A percentile compares a stretch with the other conserved stretches of the same genome.
Conservation (phyloP, 2,113 vertebrate genomes). For the Lathamus discolor region DNA sequence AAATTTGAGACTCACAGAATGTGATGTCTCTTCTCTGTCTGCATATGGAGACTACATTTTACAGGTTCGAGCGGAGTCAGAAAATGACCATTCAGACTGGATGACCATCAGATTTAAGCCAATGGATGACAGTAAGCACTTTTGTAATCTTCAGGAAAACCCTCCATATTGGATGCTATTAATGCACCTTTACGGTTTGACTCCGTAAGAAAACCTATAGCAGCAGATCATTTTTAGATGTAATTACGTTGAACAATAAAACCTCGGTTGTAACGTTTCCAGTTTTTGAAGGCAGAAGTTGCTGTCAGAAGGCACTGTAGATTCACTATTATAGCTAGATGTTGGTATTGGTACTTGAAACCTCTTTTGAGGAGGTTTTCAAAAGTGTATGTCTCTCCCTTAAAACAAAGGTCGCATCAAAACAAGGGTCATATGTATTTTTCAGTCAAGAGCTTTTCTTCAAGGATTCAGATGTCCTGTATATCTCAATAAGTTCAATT, state of each 20-base stretch:
- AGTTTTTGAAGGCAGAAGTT: neutral
- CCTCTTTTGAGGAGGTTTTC: neutral
- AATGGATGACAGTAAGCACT: constrained; percentile 73
- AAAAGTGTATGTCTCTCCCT: neutral
- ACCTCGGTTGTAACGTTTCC: neutral
- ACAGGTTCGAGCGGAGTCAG: constrained; percentile 55
- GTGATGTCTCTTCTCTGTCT: constrained; percentile 65
- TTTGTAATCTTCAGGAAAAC: neutral
- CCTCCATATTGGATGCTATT: neutral
- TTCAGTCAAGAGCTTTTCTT: neutral
- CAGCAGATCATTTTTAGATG: rapidly evolving
- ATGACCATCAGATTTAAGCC: constrained; percentile 59
- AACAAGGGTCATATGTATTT: neutral
- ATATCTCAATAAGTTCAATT: neutral
- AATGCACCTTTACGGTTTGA: neutral
- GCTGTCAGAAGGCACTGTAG: neutral
- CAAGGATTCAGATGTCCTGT: neutral
- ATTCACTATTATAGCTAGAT: neutral
- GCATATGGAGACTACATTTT: constrained; percentile 33
- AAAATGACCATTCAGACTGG: constrained; percentile 50
- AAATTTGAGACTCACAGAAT: neutral
- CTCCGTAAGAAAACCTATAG: neutral
- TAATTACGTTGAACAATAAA: neutral
- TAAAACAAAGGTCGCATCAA: neutral
- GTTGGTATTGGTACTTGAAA: neutral